Evolutionary conservation across 2,797 vertebrate genomes (phyloP), one percentile per base, ranked within the genome.

Genomic region (Eupleurogrammus muticus): DNA sequence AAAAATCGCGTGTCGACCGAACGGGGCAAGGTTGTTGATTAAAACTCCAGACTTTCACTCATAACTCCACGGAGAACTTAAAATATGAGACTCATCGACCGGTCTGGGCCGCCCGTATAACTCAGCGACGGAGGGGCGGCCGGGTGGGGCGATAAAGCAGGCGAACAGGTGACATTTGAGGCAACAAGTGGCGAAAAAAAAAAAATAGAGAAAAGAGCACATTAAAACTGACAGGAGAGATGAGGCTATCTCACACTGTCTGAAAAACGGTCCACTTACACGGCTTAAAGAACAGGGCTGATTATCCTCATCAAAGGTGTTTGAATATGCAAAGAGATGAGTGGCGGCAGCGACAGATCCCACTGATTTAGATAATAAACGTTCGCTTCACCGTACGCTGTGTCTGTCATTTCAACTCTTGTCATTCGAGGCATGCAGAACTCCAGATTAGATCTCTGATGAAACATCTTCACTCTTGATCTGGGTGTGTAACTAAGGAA

Each of bases 241-340:
- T 21, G 52, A 32, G 23, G n/a, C 66, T 10, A 32, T 75, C 73
- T 80, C 48, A 55, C 34, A 46, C 2, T 10, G 12, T 51, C 35
- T 70, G 28, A 83, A 78, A 70, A 38, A 52, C 2, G 9, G 58
- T 44, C 28, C 9, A 28, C 28, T 38, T 53, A 32, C 70, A 67
- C 66, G 66, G 65, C 55, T 70, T 75, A 60, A 35, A 58, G 72
- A 79, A 72, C 54, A 35, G 51, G 63, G 42, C 24, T 61, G 80
- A 83, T 82, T 84, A 77, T 60, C 68, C 70, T 72, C 82, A 80
- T 77, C 73, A 81, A 79, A 79, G 79, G 71, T 74, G 60, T 79
- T 78, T 76, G 61, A 80, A 52, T 83, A 81, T 78, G 75, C 54
- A 75, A 40, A 83, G 69, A 59, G 75, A 61, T 75, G 59, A 81